These are phyloP conservation scores for Tetramorium alpestre DNA, from an alignment of 1,140 invertebrate species.

Conservation along the genomic window DNA sequence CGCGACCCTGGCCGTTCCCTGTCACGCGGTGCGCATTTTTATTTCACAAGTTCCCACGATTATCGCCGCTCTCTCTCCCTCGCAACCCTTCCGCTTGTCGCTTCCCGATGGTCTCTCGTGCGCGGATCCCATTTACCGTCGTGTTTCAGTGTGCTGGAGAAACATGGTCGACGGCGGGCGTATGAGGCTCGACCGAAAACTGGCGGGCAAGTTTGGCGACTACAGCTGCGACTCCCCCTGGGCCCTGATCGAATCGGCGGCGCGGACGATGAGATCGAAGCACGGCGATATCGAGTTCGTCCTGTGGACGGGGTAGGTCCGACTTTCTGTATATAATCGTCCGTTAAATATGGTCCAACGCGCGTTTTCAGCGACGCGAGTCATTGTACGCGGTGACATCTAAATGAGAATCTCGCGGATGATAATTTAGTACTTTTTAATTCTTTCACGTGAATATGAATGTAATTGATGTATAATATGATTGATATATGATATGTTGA, in stretches of 20 bases:
- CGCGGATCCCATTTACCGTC: background rate
- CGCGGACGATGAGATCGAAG: conserved; percentile 92
- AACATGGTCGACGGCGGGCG: conserved; percentile 77
- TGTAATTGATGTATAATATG: background rate
- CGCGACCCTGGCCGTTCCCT: background rate
- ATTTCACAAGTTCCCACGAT: background rate
- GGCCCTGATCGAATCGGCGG: conserved; percentile 93
- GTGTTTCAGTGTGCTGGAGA: conserved; percentile 84
- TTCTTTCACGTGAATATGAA: background rate
- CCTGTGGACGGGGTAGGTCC: conserved; percentile 94
- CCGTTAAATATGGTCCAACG: conserved; percentile 31
- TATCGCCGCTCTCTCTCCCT: background rate
- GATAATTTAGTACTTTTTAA: background rate
- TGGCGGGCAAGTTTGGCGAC: conserved; percentile 91
- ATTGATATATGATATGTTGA: background rate
- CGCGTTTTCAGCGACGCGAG: background rate
- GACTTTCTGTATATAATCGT: conserved; percentile 1
- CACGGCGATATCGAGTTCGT: conserved; percentile 95
- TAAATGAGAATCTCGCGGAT: background rate
- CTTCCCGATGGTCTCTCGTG: background rate
- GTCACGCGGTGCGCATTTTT: background rate
- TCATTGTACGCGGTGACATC: conserved; percentile 37
- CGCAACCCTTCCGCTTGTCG: background rate
- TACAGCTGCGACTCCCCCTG: conserved; percentile 95
- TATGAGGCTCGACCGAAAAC: conserved; percentile 81